Base-by-base conservation (phyloP, 2,888 invertebrate genomes). In the Acanthacorydalis orientalis region DNA sequence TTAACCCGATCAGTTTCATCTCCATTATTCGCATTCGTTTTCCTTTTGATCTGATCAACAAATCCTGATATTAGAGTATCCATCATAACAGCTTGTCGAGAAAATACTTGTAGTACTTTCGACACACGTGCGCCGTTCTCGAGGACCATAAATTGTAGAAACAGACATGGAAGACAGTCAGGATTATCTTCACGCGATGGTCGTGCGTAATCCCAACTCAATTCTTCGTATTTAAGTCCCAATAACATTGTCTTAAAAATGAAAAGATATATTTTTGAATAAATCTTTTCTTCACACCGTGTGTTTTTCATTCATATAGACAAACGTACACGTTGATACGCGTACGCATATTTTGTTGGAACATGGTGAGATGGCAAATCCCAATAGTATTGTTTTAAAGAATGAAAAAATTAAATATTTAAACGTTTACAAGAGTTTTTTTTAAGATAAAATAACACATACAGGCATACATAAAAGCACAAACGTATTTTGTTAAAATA, bases 151-250 rank as follows among this genome's bases (percentile, higher is more conserved):
- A 91, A 91, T 69, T 95, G 93, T 14, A 96, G 69, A 67, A 93
- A 92, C 52, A 96, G 74, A 62, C 92, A 93, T 8, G 93, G 92
- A 54, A 91, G 71, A 59, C 90, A 88, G 62, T 92, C 86, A 14
- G 77, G 75, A 60, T 88, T 84, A 57, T 82, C 81, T 58, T 85
- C 83, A 58, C 86, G 83, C 1, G 86, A 85, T 0, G 88, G 84
- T 58, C 89, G 80, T 0, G 89, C 89, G 64, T 85, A 85, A 63
- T 92, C 91, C 91, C 93, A 95, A 12, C 87, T 89, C 53, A 95
- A 68, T 59, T 93, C 88, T 58, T 90, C 87, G 59, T 87, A 93
- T 42, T 83, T 77, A 43, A 93, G 71, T 23, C 91, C 89, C 44
- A 92, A 68, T 37, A 91, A 68, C 42, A 91, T 75, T 51, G 83